Conservation (phyloP, 2,113 vertebrate genomes). For the Dromaius novaehollandiae region DNA sequence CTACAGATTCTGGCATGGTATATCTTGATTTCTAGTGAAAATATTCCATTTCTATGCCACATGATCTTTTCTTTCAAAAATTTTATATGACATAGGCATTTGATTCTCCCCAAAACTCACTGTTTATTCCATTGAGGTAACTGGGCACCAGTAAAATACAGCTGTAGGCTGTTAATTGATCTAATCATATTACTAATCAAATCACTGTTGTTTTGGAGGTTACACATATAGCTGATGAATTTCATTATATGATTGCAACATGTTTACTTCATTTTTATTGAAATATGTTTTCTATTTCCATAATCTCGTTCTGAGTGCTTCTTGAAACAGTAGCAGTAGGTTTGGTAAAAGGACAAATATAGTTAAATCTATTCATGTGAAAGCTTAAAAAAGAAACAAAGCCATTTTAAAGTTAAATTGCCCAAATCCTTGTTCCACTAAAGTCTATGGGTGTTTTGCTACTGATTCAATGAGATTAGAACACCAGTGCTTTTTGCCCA, state of each 20-base stretch:
- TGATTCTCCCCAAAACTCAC: background rate
- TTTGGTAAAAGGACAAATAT: background rate
- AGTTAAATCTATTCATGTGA: background rate
- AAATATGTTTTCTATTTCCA: background rate
- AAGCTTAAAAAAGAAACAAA: background rate
- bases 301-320: background rate
- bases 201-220: background rate
- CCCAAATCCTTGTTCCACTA: background rate
- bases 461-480: background rate
- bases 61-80: background rate
- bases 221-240: background rate
- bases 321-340: background rate
- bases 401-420: background rate
- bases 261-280: background rate
- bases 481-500: background rate
- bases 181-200: background rate
- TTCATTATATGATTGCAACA: background rate
- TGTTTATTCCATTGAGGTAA: background rate
- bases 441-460: background rate
- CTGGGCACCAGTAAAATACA: background rate
- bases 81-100: background rate
- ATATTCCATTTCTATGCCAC: background rate
- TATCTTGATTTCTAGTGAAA: background rate
- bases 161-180: background rate
- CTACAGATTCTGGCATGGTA: background rate